Percentiles rank a stretch among this genome's conserved stretches.
Evolutionary conservation across 2,797 vertebrate species (phyloP).

Genomic region (Chelon labrosus): DNA sequence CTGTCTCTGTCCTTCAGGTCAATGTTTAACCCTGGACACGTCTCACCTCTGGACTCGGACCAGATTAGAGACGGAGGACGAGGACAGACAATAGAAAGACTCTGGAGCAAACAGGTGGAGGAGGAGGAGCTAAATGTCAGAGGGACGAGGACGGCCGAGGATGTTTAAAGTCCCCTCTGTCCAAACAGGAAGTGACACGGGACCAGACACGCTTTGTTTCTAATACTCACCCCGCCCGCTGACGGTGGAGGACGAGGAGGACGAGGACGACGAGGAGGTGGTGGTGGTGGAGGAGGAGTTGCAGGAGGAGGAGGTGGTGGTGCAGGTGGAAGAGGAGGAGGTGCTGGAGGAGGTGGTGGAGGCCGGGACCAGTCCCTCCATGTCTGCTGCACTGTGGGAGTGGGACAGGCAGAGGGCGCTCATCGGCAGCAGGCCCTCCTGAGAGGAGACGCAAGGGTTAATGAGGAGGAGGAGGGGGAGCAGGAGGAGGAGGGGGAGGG

Average conservation of each 20-base stretch:
- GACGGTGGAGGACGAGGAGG: no score
- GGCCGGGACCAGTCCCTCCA: constrained; percentile 91
- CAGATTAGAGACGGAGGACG: no score
- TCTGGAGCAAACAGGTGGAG: no score
- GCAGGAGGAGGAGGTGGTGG: constrained; percentile 50
- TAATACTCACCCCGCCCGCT: constrained; percentile 85
- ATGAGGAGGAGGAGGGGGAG: no score
- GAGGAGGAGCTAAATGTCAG: no score
- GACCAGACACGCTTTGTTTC: no score
- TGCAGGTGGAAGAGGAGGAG: constrained; percentile 19
- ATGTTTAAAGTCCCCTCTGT: constrained; percentile 55
- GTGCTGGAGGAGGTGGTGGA: constrained; percentile 54
- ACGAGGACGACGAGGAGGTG: no score
- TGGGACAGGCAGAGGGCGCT: constrained; percentile 95
- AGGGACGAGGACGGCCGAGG: no score
- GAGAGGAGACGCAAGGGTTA: neutral
- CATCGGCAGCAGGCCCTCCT: constrained; percentile 95
- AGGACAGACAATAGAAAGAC: no score
- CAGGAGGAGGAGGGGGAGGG: no score
- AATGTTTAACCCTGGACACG: constrained; percentile 52
- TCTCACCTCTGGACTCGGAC: constrained; percentile 25
- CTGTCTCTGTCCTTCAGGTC: constrained; percentile 26
- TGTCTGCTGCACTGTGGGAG: constrained; percentile 96
- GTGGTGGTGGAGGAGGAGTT: constrained; percentile 40
- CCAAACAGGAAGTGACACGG: constrained; percentile 71